Evolutionary conservation across 1,140 invertebrate species (phyloP).

Genomic region (Acromyrmex heyeri): DNA sequence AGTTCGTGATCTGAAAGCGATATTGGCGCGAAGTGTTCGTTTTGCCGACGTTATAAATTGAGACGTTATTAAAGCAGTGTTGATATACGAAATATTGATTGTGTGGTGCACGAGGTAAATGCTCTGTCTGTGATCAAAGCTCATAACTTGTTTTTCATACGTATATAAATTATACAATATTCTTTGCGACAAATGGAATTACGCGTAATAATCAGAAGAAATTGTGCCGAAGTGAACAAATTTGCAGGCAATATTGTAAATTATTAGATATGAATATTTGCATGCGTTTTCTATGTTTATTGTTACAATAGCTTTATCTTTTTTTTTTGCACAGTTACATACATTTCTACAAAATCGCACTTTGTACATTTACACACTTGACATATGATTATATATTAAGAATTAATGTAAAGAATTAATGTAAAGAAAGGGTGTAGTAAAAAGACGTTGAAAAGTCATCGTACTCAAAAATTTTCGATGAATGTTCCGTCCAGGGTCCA

Average conservation of each 20-base stretch:
- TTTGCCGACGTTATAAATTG: constrained; percentile 45
- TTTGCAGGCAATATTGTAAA: constrained; percentile 54
- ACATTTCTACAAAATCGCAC: constrained; percentile 17
- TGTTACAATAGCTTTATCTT: constrained; percentile 56
- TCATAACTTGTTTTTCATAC: constrained; percentile 56
- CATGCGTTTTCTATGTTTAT: constrained; percentile 42
- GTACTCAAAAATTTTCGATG: constrained; percentile 42
- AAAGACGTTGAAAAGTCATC: not conserved
- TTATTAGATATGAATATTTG: constrained; percentile 36
- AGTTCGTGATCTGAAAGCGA: not conserved
- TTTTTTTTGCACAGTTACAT: constrained; percentile 54
- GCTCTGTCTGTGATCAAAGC: constrained; percentile 69
- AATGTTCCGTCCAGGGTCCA: constrained; percentile 61
- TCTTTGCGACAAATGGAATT: not conserved
- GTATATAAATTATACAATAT: constrained; percentile 43
- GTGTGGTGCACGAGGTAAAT: constrained; percentile 28
- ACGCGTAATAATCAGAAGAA: not conserved
- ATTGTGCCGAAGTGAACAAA: not conserved
- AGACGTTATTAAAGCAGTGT: constrained; percentile 56
- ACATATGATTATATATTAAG: constrained; percentile 29
- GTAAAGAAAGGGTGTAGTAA: constrained; percentile 32
- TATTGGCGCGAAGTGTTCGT: constrained; percentile 16
- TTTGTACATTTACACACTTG: constrained; percentile 61
- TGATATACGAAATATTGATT: constrained; percentile 31
- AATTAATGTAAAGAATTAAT: constrained; percentile 37